Evolutionary conservation across 2,888 invertebrate species (phyloP), one percentile per base, ranked within the genome.

Genomic region (Xestia ashworthii): DNA sequence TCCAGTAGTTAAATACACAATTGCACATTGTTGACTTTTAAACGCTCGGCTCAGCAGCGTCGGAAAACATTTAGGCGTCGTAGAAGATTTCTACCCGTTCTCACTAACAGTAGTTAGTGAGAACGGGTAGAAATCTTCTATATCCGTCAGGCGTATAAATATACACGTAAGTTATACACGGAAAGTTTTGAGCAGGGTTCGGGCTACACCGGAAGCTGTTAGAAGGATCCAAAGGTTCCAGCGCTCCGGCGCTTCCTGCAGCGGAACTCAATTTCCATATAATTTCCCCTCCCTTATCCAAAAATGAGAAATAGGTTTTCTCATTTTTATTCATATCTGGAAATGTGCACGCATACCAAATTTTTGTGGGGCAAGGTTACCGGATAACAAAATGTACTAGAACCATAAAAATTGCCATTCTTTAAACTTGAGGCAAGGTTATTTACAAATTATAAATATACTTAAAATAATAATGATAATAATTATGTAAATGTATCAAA

Each of bases 191-290:
- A 74, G 81, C n/a, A 22, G 64, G 81, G 81, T 71, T 22, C 11
- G 5, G 38, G 16, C 12, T 38, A 14, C 4, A 11, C 32, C 55
- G 74, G 81, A 78, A 80, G 41, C 41, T 73, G 64, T 78, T 44
- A 38, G 44, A 38, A 22, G 62, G 55, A 16, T 38, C 75, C 3
- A 38, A 80, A 76, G 62, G 82, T 62, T 75, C 46, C n/a, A n/a
- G 38, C 14, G 16, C 70, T 25, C 46, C 11, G 4, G 55, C 14
- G 25, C 1, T 44, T 65, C 50, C 81, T 55, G 8, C 14, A 22
- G 6, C 46, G 77, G 78, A 71, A 66, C 32, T 71, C 50, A 19
- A 77, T 80, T 82, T 80, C 38, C 46, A 65, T 65, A 60, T 76
- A n/a, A 82, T 80, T 82, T 80, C 78, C 71, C 60, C 5, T 68